Percentiles rank a stretch among this genome's conserved stretches.
Evolutionary conservation across 2,888 invertebrate genomes (phyloP).

Genomic region (Melanostoma scalare): DNA sequence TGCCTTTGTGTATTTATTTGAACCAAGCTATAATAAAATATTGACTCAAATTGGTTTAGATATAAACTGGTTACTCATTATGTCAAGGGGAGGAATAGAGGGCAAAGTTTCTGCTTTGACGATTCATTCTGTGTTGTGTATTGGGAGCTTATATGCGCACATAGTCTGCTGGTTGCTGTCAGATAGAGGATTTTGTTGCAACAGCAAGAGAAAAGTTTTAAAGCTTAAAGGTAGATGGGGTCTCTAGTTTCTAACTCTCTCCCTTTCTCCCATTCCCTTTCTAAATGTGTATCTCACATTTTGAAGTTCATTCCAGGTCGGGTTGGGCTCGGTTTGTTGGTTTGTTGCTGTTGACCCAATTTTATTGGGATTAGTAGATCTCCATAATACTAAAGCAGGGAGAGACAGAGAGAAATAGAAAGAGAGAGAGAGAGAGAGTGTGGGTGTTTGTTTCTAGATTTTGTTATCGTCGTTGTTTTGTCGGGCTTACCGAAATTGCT

Average conservation of each 20-base stretch:
- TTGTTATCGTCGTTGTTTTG: constrained; percentile 48
- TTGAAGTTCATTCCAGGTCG: constrained; percentile 46
- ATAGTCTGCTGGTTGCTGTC: constrained; percentile 8
- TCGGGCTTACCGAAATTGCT: constrained; percentile 44
- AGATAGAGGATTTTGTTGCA: constrained; percentile 31
- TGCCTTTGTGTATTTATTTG: constrained; percentile 29
- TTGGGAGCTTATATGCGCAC: constrained; percentile 20
- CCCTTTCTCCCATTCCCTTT: too few relatives aligned
- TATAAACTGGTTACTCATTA: constrained; percentile 57
- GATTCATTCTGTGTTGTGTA: constrained; percentile 5
- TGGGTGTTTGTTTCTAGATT: constrained; percentile 42
- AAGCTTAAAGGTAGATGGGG: constrained; percentile 10
- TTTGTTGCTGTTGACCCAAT: constrained; percentile 47
- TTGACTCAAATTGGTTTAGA: constrained; percentile 58
- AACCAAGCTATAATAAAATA: constrained; percentile 42
- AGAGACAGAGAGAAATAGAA: too few relatives aligned
- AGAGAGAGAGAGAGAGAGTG: constrained; percentile 6
- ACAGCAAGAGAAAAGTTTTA: constrained; percentile 16
- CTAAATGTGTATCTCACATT: background rate
- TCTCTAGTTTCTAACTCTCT: background rate
- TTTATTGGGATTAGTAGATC: constrained; percentile 41
- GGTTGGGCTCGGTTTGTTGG: constrained; percentile 3
- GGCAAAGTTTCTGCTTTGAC: constrained; percentile 6
- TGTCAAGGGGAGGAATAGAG: constrained; percentile 5
- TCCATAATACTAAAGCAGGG: constrained; percentile 18